phyloP scores from a whole-genome alignment of 1,140 invertebrate species.

The Colletes gigas region DNA sequence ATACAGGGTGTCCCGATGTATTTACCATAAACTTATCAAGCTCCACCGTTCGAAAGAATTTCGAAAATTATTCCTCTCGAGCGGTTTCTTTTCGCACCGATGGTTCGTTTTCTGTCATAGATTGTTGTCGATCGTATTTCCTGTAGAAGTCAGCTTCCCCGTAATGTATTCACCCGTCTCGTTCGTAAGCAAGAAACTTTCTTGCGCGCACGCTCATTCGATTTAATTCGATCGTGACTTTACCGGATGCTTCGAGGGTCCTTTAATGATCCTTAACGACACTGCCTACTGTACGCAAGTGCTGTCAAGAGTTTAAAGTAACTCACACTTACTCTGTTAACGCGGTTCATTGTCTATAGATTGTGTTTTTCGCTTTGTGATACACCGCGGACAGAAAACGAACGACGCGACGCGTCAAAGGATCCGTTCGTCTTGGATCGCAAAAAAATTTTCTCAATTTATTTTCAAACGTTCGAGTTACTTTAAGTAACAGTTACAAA shows the following conservation, averaged over 20 bases:
- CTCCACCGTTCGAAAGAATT: too few relatives aligned
- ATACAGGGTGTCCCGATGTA: too few relatives aligned
- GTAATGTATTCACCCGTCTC: background rate
- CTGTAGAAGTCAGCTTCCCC: background rate
- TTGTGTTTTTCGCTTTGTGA: constrained; percentile 9
- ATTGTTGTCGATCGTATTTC: background rate
- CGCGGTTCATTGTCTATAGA: background rate
- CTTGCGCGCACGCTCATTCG: constrained; percentile 9
- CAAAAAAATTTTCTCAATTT: too few relatives aligned
- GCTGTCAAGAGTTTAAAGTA: constrained; percentile 30
- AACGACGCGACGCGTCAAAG: background rate
- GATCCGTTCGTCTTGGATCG: background rate
- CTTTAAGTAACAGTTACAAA: too few relatives aligned
- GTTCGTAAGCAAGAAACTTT: constrained; percentile 15
- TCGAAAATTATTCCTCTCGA: too few relatives aligned
- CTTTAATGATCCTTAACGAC: constrained; percentile 54
- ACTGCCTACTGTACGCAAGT: constrained; percentile 43
- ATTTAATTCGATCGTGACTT: constrained; percentile 60
- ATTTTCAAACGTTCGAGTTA: too few relatives aligned
- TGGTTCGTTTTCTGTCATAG: background rate
- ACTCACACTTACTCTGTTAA: constrained; percentile 32
- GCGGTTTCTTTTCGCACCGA: too few relatives aligned
- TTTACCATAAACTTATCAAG: too few relatives aligned
- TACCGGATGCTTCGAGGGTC: constrained; percentile 60
- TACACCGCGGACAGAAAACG: background rate